Base-by-base conservation (phyloP, 2,797 vertebrate species). In the Myotis vivesi region DNA sequence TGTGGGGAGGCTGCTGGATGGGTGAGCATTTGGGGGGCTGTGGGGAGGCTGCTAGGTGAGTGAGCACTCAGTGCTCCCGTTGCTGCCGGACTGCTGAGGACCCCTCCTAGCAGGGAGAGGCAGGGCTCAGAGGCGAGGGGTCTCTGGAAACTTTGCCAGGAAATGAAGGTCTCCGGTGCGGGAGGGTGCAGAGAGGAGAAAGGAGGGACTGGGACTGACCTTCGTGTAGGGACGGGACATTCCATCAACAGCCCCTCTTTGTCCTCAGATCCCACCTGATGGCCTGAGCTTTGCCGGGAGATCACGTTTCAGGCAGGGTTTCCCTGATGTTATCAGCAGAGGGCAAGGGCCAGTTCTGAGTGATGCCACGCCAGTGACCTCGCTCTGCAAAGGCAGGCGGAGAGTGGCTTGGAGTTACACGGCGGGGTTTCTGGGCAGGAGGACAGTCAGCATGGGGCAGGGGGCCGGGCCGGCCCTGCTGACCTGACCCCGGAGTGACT, bases 271-370 rank as follows among this genome's bases (percentile, higher is more conserved):
- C 4, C 92, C 87, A 90, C 94, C 95, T 0, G 0, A 96, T 95
- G 94, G 95, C 57, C 87, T 62, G 94, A 97, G 98, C 97, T 98
- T 82, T 85, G 91, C 81, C n/a, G 83, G 93, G 96, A 98, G 97
- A 96, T 97, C 96, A 93, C 81, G 96, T 98, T 97, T 97, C 97
- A 97, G 98, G 95, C 95, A 96, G 97, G 94, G 84, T 66, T 86
- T 94, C 97, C 96, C 64, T 96, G 98, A 98, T 98, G 92, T 84
- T 98, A 95, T 94, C 92, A 92, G 97, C 97, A 97, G 75, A 72
- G 73, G 55, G 80, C 95, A 84, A 22, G 62, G 95, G 84, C 93
- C 92, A 83, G 91, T 95, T 98, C 92, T 94, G 95, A 98, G 95
- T 95, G 95, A 97, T 96, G 93, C 28, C 82, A 71, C 25, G 92